Base-by-base conservation (phyloP, 1,140 invertebrate genomes). In the Nephotettix cincticeps region DNA sequence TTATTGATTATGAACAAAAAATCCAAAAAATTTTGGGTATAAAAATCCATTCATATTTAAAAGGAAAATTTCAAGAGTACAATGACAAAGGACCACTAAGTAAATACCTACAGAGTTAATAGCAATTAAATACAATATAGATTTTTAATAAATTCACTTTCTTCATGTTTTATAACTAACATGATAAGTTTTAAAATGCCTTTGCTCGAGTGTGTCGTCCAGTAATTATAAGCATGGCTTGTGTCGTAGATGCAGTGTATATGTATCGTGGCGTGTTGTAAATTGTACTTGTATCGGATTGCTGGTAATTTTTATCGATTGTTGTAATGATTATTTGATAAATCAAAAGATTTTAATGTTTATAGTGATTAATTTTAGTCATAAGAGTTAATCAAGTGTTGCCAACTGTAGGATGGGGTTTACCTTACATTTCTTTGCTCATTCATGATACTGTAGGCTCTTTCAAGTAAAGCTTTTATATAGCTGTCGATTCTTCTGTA, bases 281-380 rank as follows among this genome's bases (percentile, higher is more conserved):
- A 40, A 51, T 17, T n/a, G 21, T 51, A 51, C n/a, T 51, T 21
- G n/a, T 51, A 51, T 51, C 19, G 47, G 47, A 51, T 9, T 51
- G 47, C 47, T 51, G 47, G 19, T n/a, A 51, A 40, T 17, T 51
- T 51, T 21, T 51, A 51, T 11, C 21, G 14, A n/a, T 51, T 51
- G 47, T 51, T 51, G n/a, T 51, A 3, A 40, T 17, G 6, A 40
- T 21, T 19, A 4, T 51, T 21, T 21, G 14, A 51, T 51, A n/a
- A 51, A 51, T 51, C 47, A 51, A 51, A 51, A 51, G 47, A n/a
- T 51, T 51, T 51, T 17, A 51, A n/a, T 51, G 47, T 51, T 51
- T 4, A 21, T 51, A 51, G 47, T 21, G 19, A 3, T 6, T 51
- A 51, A 21, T n/a, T 4, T 36, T 51, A 51, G 47, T 51, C 19